Evolutionary conservation across 1,140 invertebrate genomes (phyloP), one percentile per base, ranked within the genome.

Genomic region (Drosophila albomicans): DNA sequence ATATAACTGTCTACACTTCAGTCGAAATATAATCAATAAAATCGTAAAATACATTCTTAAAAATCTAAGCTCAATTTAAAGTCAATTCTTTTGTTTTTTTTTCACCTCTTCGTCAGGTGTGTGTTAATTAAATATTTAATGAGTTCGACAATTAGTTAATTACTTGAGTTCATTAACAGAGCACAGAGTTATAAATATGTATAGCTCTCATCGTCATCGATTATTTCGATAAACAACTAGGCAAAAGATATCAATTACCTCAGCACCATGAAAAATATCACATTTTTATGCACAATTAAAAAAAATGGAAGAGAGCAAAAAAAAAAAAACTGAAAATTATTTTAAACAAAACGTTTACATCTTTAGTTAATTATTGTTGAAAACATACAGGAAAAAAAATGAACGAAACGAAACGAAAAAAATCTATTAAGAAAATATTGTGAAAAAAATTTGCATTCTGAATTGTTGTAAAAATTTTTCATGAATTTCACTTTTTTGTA

Each of bases 391-490:
- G 62, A 48, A 77, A 70, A 70, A 43, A 28, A 20, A 20, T 20
- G 16, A 20, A 35, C 52, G 66, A 20, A 20, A 20, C 20, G 54
- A 58, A 20, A 49, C 35, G 35, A 5, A 63, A 51, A 79, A 49
- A 66, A 13, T 68, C 57, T 61, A 68, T 62, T 61, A 41, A 51
- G 61, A 65, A 69, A 75, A 67, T 43, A 56, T 58, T 38, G 41
- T 63, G 66, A 64, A 73, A 81, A 74, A 78, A 82, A 80, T 88
- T 88, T 81, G 78, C 85, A 89, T 89, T 85, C 76, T 68, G 70
- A 89, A 89, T 81, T 81, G 71, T 88, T 88, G 62, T 56, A 66
- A 87, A 85, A 78, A 73, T 71, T 88, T 88, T 84, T 65, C 72
- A 69, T 45, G 61, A 46, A 45, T 81, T 59, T 54, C 7, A 6